Conservation (phyloP, 2,797 vertebrate species). For the Tapera naevia region DNA sequence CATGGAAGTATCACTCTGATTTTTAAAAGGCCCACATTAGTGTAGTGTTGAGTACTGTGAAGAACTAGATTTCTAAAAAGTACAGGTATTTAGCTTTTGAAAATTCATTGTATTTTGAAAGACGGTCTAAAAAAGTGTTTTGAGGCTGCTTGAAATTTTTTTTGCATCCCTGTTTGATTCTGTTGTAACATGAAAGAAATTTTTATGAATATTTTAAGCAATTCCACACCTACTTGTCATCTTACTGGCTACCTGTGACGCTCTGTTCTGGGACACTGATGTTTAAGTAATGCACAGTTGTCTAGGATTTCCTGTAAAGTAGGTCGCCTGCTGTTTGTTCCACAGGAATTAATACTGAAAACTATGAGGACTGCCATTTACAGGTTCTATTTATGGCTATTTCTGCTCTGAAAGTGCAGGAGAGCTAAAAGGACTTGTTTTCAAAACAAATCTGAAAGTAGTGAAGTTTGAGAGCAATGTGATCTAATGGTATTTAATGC, state of each 20-base stretch:
- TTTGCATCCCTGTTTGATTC: not conserved
- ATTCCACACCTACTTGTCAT: not conserved
- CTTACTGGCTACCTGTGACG: not conserved
- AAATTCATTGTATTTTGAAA: not conserved
- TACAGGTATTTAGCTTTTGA: not conserved
- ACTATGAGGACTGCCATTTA: not conserved
- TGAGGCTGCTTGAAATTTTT: not conserved
- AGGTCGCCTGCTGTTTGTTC: constrained; percentile 44
- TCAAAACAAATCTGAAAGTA: not conserved
- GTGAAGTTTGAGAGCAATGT: not conserved
- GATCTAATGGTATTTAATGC: not conserved
- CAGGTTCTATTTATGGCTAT: not conserved
- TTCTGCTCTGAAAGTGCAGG: not conserved
- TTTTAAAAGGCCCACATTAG: not conserved
- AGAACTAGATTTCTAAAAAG: not conserved
- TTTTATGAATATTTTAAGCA: not conserved
- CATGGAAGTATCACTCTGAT: not conserved
- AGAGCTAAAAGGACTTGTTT: not conserved
- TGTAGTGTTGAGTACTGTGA: not conserved
- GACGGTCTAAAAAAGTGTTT: not conserved
- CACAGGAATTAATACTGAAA: not conserved
- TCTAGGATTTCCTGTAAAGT: constrained; percentile 54
- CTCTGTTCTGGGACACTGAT: not conserved
- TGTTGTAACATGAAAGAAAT: not conserved
- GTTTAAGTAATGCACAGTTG: constrained; percentile 28